A percentile compares a stretch with the other conserved stretches of the same genome.
Evolutionary conservation across 2,113 vertebrate genomes (phyloP).

Genomic region (Nicator chloris): DNA sequence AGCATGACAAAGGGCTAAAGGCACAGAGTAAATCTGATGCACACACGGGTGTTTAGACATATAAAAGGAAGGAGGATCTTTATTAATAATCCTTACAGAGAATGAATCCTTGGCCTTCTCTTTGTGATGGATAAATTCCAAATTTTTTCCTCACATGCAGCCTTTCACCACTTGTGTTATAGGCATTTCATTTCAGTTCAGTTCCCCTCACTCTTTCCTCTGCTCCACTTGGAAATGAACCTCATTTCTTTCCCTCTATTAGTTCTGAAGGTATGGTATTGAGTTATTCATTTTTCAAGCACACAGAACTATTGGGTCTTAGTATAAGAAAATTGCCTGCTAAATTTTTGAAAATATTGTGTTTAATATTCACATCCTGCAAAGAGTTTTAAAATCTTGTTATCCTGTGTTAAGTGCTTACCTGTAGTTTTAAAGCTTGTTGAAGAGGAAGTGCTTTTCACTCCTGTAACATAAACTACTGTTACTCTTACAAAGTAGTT

Average conservation of each 20-base stretch:
- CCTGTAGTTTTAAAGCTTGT: slow-evolving; percentile 71
- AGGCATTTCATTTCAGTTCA: background rate
- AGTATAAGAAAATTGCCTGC: background rate
- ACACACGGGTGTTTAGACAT: background rate
- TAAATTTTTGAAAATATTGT: background rate
- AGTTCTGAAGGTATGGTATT: background rate
- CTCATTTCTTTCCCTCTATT: background rate
- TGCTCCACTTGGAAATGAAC: background rate
- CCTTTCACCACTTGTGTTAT: background rate
- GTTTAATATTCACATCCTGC: background rate
- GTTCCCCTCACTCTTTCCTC: background rate
- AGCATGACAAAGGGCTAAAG: background rate
- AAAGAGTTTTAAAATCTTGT: background rate
- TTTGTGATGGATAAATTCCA: background rate
- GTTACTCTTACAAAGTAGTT: slow-evolving; percentile 54
- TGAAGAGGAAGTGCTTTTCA: slow-evolving; percentile 54
- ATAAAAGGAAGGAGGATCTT: background rate
- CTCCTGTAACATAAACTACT: slow-evolving; percentile 62
- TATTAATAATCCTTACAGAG: background rate
- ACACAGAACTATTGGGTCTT: background rate
- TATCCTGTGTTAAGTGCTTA: background rate
- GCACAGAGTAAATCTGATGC: background rate
- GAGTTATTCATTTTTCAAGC: background rate
- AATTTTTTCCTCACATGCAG: background rate
- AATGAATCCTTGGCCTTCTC: background rate